A percentile compares a stretch with the other conserved stretches of the same genome.
phyloP scores from a whole-genome alignment of 2,888 invertebrate genomes.

The Cephus runcator region DNA sequence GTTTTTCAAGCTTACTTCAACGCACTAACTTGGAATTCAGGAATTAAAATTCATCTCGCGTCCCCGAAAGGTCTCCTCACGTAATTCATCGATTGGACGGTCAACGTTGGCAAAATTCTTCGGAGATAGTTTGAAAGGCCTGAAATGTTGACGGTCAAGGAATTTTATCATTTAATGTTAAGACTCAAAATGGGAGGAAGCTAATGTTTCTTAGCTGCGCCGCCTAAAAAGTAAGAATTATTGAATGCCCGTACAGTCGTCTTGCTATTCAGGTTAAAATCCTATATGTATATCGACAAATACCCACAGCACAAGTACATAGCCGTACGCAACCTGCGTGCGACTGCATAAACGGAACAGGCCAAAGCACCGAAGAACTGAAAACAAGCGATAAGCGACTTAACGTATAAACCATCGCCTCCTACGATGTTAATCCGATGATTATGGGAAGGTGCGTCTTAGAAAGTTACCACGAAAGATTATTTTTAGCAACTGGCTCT shows the following conservation, averaged over 20 bases:
- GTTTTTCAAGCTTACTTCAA: background rate
- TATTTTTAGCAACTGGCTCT: background rate
- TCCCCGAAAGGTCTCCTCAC: background rate
- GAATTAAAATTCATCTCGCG: background rate
- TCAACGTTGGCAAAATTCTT: background rate
- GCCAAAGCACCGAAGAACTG: slow-evolving; percentile 9
- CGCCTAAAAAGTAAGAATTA: too few relatives aligned
- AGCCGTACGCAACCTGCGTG: background rate
- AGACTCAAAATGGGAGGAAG: background rate
- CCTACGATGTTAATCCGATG: background rate
- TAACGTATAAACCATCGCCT: background rate
- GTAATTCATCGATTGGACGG: background rate
- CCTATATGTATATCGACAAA: background rate
- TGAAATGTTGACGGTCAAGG: too few relatives aligned
- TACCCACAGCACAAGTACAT: too few relatives aligned
- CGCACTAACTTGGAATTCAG: background rate
- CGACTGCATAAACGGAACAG: background rate
- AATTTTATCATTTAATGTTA: too few relatives aligned
- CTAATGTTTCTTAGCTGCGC: background rate
- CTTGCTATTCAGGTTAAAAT: background rate
- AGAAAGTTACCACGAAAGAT: background rate
- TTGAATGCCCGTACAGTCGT: background rate
- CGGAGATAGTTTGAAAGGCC: background rate
- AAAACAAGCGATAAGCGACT: slow-evolving; percentile 15
- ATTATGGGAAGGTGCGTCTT: background rate